A percentile compares a stretch with the other conserved stretches of the same genome.
These are phyloP conservation scores for Hirundo rustica DNA, from an alignment of 2,797 vertebrate species.

Conservation along the genomic window DNA sequence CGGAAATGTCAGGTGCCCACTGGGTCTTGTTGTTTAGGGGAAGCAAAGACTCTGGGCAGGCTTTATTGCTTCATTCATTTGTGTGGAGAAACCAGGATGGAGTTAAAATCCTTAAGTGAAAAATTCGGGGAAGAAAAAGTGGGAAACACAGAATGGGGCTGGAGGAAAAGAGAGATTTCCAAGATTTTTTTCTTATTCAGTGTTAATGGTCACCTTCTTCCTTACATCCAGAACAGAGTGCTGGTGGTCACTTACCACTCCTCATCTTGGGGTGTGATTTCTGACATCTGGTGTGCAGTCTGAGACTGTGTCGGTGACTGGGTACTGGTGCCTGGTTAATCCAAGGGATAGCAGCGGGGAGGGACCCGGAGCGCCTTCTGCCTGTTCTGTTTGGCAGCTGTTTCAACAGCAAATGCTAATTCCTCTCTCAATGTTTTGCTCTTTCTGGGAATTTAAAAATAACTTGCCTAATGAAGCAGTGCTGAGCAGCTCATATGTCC, in stretches of 20 bases:
- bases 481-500: constrained; percentile 46
- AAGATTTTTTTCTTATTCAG: not conserved
- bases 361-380: not conserved
- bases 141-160: not conserved
- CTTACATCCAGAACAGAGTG: not conserved
- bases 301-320: not conserved
- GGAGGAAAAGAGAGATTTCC: not conserved
- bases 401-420: constrained; percentile 48
- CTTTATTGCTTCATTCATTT: not conserved
- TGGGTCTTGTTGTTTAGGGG: not conserved
- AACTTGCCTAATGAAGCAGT: constrained; percentile 54
- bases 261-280: not conserved
- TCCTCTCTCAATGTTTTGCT: constrained; percentile 45
- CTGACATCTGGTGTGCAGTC: not conserved
- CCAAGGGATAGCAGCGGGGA: not conserved
- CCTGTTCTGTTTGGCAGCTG: not conserved
- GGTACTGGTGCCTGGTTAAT: not conserved
- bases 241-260: not conserved
- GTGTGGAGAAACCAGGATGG: not conserved
- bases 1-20: not conserved
- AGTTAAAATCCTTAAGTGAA: not conserved
- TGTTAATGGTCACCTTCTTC: not conserved
- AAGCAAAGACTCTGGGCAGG: not conserved
- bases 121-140: not conserved
- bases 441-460: constrained; percentile 70